Percentiles rank a stretch among this genome's conserved stretches.
phyloP scores from a whole-genome alignment of 1,140 invertebrate genomes.

The Chymomyza costata region DNA sequence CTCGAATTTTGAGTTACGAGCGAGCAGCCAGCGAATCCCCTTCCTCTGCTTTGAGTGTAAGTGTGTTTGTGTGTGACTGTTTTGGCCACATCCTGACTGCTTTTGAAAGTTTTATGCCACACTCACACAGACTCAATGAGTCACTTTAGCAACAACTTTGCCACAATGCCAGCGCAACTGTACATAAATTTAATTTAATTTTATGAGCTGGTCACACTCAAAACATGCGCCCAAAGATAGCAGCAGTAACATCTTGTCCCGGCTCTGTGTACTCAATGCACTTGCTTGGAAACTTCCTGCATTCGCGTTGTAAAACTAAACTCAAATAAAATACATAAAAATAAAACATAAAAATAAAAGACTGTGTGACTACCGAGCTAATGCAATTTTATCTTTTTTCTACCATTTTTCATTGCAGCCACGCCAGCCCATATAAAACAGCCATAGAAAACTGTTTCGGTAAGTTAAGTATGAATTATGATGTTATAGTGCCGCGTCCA shows the following conservation, averaged over 20 bases:
- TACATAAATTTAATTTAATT: conserved; percentile 72
- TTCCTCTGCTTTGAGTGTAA: conserved; percentile 6
- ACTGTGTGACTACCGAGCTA: too few species aligned
- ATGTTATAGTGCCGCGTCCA: conserved; percentile 47
- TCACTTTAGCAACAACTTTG: conserved; percentile 44
- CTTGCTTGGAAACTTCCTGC: background rate
- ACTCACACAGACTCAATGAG: conserved; percentile 4
- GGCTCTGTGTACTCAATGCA: background rate
- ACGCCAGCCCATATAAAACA: background rate
- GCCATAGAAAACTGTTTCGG: conserved; percentile 58
- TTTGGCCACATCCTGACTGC: conserved; percentile 60
- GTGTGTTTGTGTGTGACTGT: conserved; percentile 28
- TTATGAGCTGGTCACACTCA: conserved; percentile 50
- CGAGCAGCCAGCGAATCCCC: conserved; percentile 1
- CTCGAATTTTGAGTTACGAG: conserved; percentile 71
- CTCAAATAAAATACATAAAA: conserved; percentile 1
- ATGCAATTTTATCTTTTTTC: conserved; percentile 62
- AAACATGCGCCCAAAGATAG: conserved; percentile 6
- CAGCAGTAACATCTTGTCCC: conserved; percentile 46
- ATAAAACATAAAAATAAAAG: too few species aligned
- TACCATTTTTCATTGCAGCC: conserved; percentile 55
- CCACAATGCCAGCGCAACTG: conserved; percentile 46
- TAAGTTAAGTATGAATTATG: conserved; percentile 73
- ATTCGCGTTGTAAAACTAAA: background rate
- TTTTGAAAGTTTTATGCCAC: conserved; percentile 58